phyloP scores from a whole-genome alignment of 2,888 invertebrate genomes.

The Ennomos fuscantarius region DNA sequence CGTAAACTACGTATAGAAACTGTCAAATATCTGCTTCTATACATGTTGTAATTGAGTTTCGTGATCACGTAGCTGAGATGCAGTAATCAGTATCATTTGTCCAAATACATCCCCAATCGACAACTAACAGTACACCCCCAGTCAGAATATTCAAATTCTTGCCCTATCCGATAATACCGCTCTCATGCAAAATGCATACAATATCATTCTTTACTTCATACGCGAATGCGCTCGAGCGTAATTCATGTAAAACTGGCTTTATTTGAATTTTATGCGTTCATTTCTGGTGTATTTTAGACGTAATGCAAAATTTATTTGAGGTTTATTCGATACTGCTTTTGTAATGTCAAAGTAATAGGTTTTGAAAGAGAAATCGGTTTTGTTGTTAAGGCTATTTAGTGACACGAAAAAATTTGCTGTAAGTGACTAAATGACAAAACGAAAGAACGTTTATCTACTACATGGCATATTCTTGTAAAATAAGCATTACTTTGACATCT shows the following conservation, averaged over 20 bases:
- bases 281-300: slow-evolving; percentile 56
- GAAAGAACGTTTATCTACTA: too few species aligned
- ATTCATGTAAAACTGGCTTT: slow-evolving; percentile 81
- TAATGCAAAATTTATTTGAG: slow-evolving; percentile 33
- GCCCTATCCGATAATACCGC: slow-evolving; percentile 78
- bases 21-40: too few species aligned
- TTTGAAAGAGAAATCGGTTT: neutral
- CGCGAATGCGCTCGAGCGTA: slow-evolving; percentile 72
- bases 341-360: slow-evolving; percentile 12
- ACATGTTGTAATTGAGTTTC: too few species aligned
- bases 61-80: too few species aligned
- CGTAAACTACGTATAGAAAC: too few species aligned
- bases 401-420: too few species aligned
- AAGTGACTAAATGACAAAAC: too few species aligned
- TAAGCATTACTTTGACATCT: too few species aligned
- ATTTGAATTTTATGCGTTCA: slow-evolving; percentile 79
- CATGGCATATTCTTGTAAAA: too few species aligned
- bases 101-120: slow-evolving; percentile 31
- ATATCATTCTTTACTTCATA: slow-evolving; percentile 82
- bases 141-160: slow-evolving; percentile 79
- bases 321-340: slow-evolving; percentile 24
- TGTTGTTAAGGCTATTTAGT: too few species aligned
- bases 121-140: slow-evolving; percentile 47
- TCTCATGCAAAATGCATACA: slow-evolving; percentile 83
- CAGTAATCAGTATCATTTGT: too few species aligned